Evolutionary conservation across 2,113 vertebrate species (phyloP).

Genomic region (Otus sunia): DNA sequence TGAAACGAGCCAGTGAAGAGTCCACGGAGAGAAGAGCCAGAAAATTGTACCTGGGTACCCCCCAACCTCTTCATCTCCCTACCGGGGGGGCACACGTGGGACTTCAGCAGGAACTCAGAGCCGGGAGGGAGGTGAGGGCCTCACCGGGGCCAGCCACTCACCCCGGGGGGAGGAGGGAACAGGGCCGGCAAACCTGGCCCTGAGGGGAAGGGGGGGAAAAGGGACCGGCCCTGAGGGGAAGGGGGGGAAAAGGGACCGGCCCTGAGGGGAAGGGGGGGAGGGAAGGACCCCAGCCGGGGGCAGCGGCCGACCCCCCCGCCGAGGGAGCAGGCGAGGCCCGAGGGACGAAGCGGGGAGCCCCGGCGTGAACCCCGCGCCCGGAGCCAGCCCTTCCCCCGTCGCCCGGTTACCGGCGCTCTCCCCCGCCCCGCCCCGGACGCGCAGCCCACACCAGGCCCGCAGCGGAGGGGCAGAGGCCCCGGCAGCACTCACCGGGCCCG

Average conservation of each 20-base stretch:
- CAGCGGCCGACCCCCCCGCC: neutral
- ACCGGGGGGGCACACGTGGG: fast-evolving
- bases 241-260: too few relatives aligned
- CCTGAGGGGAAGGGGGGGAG: neutral
- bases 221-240: too few relatives aligned
- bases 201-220: neutral
- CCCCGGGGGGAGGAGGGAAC: neutral
- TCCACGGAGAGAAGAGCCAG: too few relatives aligned
- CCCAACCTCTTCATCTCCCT: neutral
- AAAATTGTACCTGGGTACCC: fast-evolving
- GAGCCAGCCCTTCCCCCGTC: neutral
- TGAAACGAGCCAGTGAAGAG: neutral
- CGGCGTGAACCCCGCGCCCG: neutral
- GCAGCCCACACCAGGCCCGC: too few relatives aligned
- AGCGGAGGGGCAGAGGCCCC: neutral
- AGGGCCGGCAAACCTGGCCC: too few relatives aligned
- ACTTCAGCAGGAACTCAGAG: neutral
- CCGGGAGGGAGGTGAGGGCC: neutral
- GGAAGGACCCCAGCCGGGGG: neutral
- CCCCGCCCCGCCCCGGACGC: too few relatives aligned
- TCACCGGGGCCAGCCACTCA: too few relatives aligned
- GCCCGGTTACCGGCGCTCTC: neutral
- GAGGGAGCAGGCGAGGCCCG: neutral
- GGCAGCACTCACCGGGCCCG: neutral
- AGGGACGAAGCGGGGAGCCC: neutral